These are phyloP conservation scores for silkworm (Bombyx mori) DNA, from an alignment of 1,140 invertebrate genomes.

Conservation along the genomic window DNA sequence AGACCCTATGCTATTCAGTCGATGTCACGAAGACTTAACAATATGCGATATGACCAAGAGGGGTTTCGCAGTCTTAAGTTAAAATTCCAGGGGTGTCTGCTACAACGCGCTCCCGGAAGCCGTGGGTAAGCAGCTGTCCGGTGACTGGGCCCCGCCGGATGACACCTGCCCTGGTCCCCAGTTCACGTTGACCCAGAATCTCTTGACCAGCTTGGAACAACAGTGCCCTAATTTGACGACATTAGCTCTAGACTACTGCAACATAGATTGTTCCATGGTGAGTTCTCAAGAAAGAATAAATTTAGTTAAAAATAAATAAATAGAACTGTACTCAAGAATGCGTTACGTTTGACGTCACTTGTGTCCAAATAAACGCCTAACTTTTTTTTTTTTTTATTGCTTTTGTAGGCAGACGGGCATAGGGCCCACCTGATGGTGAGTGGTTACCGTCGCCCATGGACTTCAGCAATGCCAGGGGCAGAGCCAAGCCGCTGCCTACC, in stretches of 20 bases:
- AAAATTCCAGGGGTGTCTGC: background rate
- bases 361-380: no score
- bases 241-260: constrained; percentile 47
- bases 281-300: constrained; percentile 9
- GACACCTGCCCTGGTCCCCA: constrained; percentile 25
- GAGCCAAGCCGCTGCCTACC: no score
- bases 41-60: background rate
- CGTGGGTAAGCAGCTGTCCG: constrained; percentile 1
- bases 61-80: background rate
- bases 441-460: no score
- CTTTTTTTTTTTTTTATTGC: no score
- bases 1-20: constrained; percentile 2
- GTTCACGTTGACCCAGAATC: constrained; percentile 20
- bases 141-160: constrained; percentile 5
- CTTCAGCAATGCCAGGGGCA: no score
- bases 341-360: no score
- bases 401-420: no score
- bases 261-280: constrained; percentile 47
- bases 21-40: no score
- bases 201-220: constrained; percentile 17
- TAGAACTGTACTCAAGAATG: no score
- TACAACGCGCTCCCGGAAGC: background rate
- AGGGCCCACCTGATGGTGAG: no score
- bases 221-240: constrained; percentile 29
- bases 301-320: no score